A percentile compares a stretch with the other conserved stretches of the same genome.
Evolutionary conservation across 2,888 invertebrate genomes (phyloP).

Genomic region (Eristalis arbustorum): DNA sequence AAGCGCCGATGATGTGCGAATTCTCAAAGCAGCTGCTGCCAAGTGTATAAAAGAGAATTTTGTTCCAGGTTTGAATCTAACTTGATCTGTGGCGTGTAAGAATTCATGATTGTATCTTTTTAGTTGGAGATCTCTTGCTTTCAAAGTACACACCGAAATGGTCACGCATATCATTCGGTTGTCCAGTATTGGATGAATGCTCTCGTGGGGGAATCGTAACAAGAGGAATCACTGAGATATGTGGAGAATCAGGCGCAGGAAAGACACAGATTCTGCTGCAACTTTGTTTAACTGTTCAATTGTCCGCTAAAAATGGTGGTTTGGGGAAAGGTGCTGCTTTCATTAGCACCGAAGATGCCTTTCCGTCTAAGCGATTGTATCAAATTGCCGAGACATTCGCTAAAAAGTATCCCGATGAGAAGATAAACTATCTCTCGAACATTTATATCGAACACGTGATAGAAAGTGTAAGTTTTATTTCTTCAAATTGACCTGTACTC

Average conservation of each 20-base stretch:
- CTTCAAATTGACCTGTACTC: neutral
- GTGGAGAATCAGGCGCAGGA: constrained; percentile 87
- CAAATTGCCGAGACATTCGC: constrained; percentile 81
- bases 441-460: constrained; percentile 86
- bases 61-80: constrained; percentile 70
- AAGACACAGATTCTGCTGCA: constrained; percentile 90
- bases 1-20: constrained; percentile 76
- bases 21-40: constrained; percentile 77
- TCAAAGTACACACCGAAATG: constrained; percentile 72
- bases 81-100: neutral
- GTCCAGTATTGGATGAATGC: constrained; percentile 82
- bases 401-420: constrained; percentile 75
- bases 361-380: constrained; percentile 86
- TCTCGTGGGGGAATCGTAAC: constrained; percentile 85
- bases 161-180: constrained; percentile 81
- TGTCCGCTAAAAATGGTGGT: constrained; percentile 81
- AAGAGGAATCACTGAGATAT: constrained; percentile 87
- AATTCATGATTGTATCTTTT: neutral
- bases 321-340: constrained; percentile 83
- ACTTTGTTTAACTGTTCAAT: constrained; percentile 85
- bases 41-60: constrained; percentile 75
- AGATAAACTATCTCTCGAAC: constrained; percentile 81
- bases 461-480: constrained; percentile 79
- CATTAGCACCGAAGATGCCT: constrained; percentile 87
- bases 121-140: constrained; percentile 51